Conservation (phyloP, 2,797 vertebrate species). For the Xerus rutilus region DNA sequence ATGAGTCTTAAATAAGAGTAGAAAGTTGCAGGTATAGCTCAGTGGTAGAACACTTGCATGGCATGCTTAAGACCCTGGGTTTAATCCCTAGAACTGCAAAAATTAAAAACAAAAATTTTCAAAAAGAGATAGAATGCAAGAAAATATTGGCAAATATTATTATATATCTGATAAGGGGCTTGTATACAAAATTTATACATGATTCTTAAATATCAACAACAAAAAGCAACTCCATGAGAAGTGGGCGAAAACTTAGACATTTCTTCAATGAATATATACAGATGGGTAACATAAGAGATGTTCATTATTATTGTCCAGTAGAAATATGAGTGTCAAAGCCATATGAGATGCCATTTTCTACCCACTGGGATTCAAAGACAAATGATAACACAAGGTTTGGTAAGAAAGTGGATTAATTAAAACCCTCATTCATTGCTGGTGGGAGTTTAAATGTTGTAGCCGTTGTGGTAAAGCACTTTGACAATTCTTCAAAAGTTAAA, state of each 20-base stretch:
- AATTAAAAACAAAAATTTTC: background rate
- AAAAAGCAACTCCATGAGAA: background rate
- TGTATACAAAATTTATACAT: background rate
- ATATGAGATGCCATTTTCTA: background rate
- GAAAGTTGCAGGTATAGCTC: background rate
- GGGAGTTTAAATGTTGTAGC: background rate
- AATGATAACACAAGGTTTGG: background rate
- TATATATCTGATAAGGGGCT: background rate
- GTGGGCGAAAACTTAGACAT: background rate
- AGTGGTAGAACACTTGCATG: background rate
- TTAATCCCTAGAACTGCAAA: background rate
- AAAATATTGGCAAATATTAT: background rate
- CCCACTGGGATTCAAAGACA: background rate
- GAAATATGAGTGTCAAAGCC: background rate
- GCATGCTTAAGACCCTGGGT: background rate
- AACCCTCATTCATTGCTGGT: background rate
- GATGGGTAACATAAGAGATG: background rate
- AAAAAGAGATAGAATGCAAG: background rate
- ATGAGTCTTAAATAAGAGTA: background rate
- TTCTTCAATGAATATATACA: slow-evolving; percentile 1
- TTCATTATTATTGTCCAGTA: background rate
- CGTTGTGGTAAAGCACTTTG: background rate
- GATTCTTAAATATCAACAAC: background rate
- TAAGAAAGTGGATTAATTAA: background rate
- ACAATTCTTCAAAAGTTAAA: background rate